Base-by-base conservation (phyloP, 2,888 invertebrate species). In the Marasmarcha lunaedactyla region DNA sequence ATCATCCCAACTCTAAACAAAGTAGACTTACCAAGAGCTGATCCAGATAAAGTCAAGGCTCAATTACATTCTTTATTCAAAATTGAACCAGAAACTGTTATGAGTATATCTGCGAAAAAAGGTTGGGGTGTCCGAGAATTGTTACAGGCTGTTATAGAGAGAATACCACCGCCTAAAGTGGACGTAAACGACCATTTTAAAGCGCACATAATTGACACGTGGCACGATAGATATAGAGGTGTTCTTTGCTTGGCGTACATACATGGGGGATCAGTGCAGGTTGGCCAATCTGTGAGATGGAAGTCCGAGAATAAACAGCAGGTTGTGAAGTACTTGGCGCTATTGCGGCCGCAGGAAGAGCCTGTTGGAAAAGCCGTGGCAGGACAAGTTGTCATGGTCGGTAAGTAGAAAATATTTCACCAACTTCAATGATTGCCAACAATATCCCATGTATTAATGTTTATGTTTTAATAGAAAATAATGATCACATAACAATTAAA, bases 1-100 rank as follows among this genome's bases (percentile, higher is more conserved):
- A 90, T 98, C 42, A 89, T 98, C 56, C 97, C 98, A 0, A 95
- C 96, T 1, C 81, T 99, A 26, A 99, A 98, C 74, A 99, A 99
- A 85, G 95, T 98, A 41, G 98, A 99, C 68, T 85, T 98, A 40
- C 94, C 95, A 52, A 88, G 92, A 68, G 97, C 97, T 0, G 83
- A 96, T 62, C 95, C 97, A 2, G 92, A 94, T 0, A 86, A 86
- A 54, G 95, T 96, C 0, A 86, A 88, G 48, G 77, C 86, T 33
- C 97, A 98, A 63, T 65, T 98, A 45, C 74, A 91, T 40, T 86
- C 87, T 1, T 69, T 98, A 11, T 98, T 98, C 71, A 91, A 90
- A 49, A 92, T 98, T 46, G 86, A 91, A 0, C 81, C 89, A 1
- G 67, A 86, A 0, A 86, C 88, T 36, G 88, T 97, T 6, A 60